Base-by-base conservation (phyloP, 1,140 invertebrate species). In the Philaenus spumarius region DNA sequence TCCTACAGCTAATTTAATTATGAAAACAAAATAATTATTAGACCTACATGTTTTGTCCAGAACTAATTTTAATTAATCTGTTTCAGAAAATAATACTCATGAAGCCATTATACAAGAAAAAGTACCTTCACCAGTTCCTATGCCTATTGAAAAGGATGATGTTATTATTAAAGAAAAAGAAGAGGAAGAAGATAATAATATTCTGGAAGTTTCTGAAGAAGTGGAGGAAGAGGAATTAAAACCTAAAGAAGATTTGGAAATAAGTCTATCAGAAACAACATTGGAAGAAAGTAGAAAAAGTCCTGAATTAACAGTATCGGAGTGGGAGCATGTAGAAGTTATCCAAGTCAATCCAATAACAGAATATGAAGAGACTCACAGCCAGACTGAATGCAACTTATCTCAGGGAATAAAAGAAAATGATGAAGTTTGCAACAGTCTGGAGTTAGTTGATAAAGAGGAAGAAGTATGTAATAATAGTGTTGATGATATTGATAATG, bases 141-240 rank as follows among this genome's bases (percentile, higher is more conserved):
- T 15, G 19, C 34, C 17, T 17, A 35, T 43, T 55, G 24, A 43
- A 42, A 45, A 66, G 45, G 59, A 66, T 19, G 50, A 61, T n/a
- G 54, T 64, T 23, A 48, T 62, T 37, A 56, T 55, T 48, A 52
- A 62, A 50, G 62, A 59, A 60, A 57, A 61, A 46, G 55, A 39
- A 45, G 64, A 63, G 22, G 59, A 53, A 50, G 30, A 58, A 30
- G 34, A 63, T 66, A 14, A 46, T 47, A 62, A 51, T 58, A 63
- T 46, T 47, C 59, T 64, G 9, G 50, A 60, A 17, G 63, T 63
- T 45, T 37, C 60, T 11, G 66, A 64, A 3, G 66, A 64, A 9
- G 46, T 63, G 1, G 60, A 68, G 26, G 39, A 62, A 17, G 35
- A 53, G 1, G 50, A 62, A 26, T 51, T n/a, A n/a, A n/a, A n/a